Evolutionary conservation across 2,797 vertebrate species (phyloP).

Genomic region (Chanos chanos): DNA sequence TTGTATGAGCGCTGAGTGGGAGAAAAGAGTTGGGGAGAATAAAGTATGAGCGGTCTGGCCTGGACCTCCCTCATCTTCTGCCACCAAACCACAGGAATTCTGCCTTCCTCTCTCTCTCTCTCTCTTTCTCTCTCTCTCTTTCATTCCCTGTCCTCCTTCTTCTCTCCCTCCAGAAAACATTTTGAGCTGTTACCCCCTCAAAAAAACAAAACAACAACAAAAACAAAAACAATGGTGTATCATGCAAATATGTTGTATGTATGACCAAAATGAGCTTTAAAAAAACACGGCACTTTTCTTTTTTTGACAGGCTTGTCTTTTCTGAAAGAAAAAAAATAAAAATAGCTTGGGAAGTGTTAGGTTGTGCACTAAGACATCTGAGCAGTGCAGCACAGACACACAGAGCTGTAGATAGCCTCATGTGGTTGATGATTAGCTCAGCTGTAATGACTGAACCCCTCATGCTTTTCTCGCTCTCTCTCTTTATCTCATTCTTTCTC

Average conservation of each 20-base stretch:
- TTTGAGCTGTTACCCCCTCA: too few species aligned
- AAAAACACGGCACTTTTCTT: background rate
- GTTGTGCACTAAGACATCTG: too few species aligned
- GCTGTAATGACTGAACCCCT: constrained; percentile 3
- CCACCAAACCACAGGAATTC: background rate
- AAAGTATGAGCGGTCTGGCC: background rate
- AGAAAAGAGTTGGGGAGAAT: too few species aligned
- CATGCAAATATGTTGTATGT: too few species aligned
- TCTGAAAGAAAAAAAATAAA: background rate
- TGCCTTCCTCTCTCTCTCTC: background rate
- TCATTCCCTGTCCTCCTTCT: too few species aligned
- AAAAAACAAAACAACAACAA: too few species aligned
- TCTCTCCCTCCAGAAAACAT: background rate
- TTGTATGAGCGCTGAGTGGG: too few species aligned
- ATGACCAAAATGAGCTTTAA: too few species aligned
- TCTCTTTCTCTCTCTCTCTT: background rate
- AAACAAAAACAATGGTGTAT: too few species aligned
- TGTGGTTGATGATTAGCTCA: constrained; percentile 37
- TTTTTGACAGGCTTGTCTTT: background rate
- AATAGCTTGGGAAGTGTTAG: too few species aligned
- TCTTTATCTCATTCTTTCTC: too few species aligned
- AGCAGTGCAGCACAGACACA: too few species aligned
- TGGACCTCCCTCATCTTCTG: background rate
- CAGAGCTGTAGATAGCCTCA: background rate
- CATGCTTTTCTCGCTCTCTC: background rate